Evolutionary conservation across 2,888 invertebrate species (phyloP).

Genomic region (Oeneis ivallda): DNA sequence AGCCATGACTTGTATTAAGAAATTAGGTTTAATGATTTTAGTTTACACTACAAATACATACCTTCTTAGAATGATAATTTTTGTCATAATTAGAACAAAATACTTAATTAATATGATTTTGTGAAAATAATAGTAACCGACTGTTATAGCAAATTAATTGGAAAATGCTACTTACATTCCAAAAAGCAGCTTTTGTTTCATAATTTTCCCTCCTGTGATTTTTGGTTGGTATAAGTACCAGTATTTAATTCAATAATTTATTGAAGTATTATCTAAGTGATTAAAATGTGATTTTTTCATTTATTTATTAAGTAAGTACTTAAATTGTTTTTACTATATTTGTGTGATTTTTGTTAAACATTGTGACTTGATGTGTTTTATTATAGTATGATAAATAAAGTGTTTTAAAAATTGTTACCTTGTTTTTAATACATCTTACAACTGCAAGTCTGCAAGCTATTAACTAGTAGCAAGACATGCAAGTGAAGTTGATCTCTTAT

Average conservation of each 20-base stretch:
- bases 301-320: conserved; percentile 28
- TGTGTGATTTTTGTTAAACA: conserved; percentile 20
- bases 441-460: too few species aligned
- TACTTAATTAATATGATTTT: background rate
- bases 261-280: conserved; percentile 32
- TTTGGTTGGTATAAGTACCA: conserved; percentile 41
- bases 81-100: conserved; percentile 2
- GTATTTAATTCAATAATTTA: conserved; percentile 45
- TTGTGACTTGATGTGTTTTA: conserved; percentile 23
- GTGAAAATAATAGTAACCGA: background rate
- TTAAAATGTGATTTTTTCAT: conserved; percentile 41
- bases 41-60: background rate
- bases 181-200: conserved; percentile 40
- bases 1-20: conserved; percentile 51
- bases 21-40: background rate
- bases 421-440: background rate
- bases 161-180: conserved; percentile 34
- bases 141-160: background rate
- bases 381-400: conserved; percentile 19
- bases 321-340: conserved; percentile 26
- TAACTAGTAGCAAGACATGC: too few species aligned
- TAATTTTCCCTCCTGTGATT: conserved; percentile 31
- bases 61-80: background rate
- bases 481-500: too few species aligned
- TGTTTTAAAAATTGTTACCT: conserved; percentile 3